Base-by-base conservation (phyloP, 2,888 invertebrate genomes). In the Dorcus parallelipipedus region DNA sequence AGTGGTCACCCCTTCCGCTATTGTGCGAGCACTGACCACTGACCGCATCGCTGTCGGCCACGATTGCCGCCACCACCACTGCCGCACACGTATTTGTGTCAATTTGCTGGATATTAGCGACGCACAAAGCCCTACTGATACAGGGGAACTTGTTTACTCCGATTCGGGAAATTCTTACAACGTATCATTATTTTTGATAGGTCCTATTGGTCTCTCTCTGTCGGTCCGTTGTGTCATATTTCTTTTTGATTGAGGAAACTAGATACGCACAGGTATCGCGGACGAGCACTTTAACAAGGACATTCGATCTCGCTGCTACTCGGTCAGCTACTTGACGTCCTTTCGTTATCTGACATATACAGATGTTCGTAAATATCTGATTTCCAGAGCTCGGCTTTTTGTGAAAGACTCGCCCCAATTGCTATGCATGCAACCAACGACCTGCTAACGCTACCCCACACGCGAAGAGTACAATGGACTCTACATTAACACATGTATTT, bases 171-270 rank as follows among this genome's bases (percentile, higher is more conserved):
- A 75, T 73, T 74, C 75, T 66, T 74, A 74, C 66, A 69, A 70
- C 71, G 70, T 74, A 76, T 77, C 76, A 77, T 77, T 77, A 77
- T 77, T 76, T 76, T 70, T 75, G 74, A 75, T 75, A 71, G 69
- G 70, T 67, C 65, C 69, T 71, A 71, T 71, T 71, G 70, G 68
- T 71, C 71, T 66, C 66, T 20, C 20, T 68, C 69, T 67, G 67
- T 64, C 63, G 42, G 52, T 20, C 23, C 50, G 59, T 65, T 62
- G 69, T 74, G 71, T 77, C 74, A 67, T 70, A 76, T 77, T 77
- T 74, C 77, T 67, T 70, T 73, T 71, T 75, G 75, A 76, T 76
- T 76, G 74, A 71, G 68, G 72, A 73, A 73, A 72, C 68, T 67
- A 66, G 70, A 69, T 66, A 63, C 59, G 58, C 62, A 62, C 71